Evolutionary conservation across 2,113 vertebrate species (phyloP), one percentile per base, ranked within the genome.

Genomic region (Syrrhaptes paradoxus): DNA sequence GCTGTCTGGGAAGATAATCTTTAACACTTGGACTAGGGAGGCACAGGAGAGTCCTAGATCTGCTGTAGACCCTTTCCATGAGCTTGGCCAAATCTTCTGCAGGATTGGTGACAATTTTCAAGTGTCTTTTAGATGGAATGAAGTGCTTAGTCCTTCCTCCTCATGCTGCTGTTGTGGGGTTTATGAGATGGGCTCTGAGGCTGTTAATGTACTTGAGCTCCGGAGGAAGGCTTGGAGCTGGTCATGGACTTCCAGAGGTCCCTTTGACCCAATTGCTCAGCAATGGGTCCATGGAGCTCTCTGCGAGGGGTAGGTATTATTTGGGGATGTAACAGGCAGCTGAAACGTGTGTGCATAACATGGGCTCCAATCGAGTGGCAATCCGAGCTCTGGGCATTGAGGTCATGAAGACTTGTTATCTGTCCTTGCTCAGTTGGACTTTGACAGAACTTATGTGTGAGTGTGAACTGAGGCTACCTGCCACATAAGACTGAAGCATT

Each of bases 361-460:
- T 54, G 52, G 46, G 18, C 15, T 55, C 22, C 18, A 6, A 3
- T 7, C 0, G 1, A 61, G 31, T 15, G 54, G 34, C 0, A 4
- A 74, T 10, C 26, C 14, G 52, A 26, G 43, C 16, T 68, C 11
- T 31, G 49, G 49, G 10, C 17, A 17, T 5, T 0, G 6, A 31
- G 36, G 51, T 48, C 34, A 3, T 17, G 18, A 70, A 70, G 45
- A 75, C 31, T n/a, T 38, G 4, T 31, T 54, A 20, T 57, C 38
- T 43, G 45, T 61, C 31, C 38, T 58, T 65, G 9, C 19, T 72
- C 13, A 25, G 24, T 19, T 68, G 24, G 28, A 9, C 29, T 49
- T 55, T 8, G 29, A 9, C 36, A 68, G 55, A 73, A 58, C 5
- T n/a, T 9, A 1, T 1, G 8, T 12, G 7, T 10, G 41, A 55